Conservation (phyloP, 1,140 invertebrate species). For the Achatina immaculata region DNA sequence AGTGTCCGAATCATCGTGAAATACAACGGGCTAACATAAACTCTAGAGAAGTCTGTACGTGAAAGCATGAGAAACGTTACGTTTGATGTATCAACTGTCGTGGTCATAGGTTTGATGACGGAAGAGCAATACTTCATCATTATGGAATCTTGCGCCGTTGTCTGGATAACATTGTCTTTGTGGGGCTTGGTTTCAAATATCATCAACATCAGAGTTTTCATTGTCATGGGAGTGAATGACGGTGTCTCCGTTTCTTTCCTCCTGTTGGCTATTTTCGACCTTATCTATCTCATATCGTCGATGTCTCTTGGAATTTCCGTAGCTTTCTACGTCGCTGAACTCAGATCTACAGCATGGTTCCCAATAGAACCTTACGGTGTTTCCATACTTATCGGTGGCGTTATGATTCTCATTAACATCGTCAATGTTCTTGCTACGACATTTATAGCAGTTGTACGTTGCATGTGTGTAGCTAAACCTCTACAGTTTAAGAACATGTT, state of each 20-base stretch:
- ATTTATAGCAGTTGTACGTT: slow-evolving; percentile 3
- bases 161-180: neutral
- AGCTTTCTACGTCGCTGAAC: neutral
- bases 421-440: neutral
- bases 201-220: neutral
- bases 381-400: neutral
- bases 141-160: neutral
- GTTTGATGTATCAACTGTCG: too few species aligned
- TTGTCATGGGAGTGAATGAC: neutral
- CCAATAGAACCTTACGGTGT: neutral
- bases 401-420: neutral
- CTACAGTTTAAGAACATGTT: slow-evolving; percentile 10
- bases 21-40: too few species aligned
- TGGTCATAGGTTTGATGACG: too few species aligned
- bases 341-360: neutral
- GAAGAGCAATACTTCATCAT: too few species aligned
- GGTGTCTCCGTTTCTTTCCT: slow-evolving; percentile 3
- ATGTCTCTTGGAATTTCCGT: neutral
- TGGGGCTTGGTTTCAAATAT: neutral
- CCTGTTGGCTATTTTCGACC: neutral
- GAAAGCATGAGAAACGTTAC: too few species aligned
- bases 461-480: slow-evolving; percentile 14
- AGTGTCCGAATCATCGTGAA: too few species aligned
- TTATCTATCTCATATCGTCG: neutral
- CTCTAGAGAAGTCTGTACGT: too few species aligned